These are phyloP conservation scores for Laterallus jamaicensis DNA, from an alignment of 2,113 vertebrate species.

Conservation along the genomic window DNA sequence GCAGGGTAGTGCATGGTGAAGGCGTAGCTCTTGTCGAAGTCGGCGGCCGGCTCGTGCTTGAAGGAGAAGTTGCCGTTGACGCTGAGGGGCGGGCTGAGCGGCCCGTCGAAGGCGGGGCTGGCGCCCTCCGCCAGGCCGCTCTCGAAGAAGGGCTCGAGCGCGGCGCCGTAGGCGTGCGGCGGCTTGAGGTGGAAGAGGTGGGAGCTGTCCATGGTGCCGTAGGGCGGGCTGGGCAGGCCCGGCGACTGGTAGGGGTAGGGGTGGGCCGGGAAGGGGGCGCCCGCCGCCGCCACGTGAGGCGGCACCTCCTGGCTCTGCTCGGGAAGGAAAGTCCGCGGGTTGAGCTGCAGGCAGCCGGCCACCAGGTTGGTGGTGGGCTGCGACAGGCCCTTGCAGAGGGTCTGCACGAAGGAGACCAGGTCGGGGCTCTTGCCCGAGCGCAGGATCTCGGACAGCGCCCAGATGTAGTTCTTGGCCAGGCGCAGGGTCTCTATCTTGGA, in stretches of 20 bases:
- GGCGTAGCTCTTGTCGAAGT: slow-evolving; percentile 93
- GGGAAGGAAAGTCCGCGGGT: slow-evolving; percentile 94
- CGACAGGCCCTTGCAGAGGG: slow-evolving; percentile 97
- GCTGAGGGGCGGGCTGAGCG: slow-evolving; percentile 95
- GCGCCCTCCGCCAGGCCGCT: slow-evolving; percentile 87
- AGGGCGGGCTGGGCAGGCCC: slow-evolving; percentile 94
- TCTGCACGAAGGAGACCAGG: slow-evolving; percentile 94
- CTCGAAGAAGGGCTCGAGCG: slow-evolving; percentile 93
- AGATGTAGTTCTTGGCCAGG: slow-evolving; percentile 98
- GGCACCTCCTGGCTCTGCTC: slow-evolving; percentile 91
- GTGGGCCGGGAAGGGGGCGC: slow-evolving; percentile 82
- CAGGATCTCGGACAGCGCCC: slow-evolving; percentile 95
- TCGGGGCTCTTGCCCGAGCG: slow-evolving; percentile 95
- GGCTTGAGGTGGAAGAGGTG: slow-evolving; percentile 95
- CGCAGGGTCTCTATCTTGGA: slow-evolving; percentile 98
- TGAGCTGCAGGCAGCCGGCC: slow-evolving; percentile 96
- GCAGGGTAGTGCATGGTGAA: slow-evolving; percentile 93
- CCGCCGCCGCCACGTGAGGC: slow-evolving; percentile 78
- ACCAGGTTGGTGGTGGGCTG: slow-evolving; percentile 98
- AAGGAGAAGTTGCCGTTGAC: slow-evolving; percentile 98
- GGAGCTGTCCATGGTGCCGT: slow-evolving; percentile 96
- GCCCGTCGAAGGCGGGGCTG: slow-evolving; percentile 91
- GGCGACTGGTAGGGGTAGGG: slow-evolving; percentile 92
- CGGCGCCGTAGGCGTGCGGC: slow-evolving; percentile 75
- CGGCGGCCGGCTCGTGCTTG: slow-evolving; percentile 88